Conservation (phyloP, 2,888 invertebrate genomes). For the Rugalucina vietnamica region DNA sequence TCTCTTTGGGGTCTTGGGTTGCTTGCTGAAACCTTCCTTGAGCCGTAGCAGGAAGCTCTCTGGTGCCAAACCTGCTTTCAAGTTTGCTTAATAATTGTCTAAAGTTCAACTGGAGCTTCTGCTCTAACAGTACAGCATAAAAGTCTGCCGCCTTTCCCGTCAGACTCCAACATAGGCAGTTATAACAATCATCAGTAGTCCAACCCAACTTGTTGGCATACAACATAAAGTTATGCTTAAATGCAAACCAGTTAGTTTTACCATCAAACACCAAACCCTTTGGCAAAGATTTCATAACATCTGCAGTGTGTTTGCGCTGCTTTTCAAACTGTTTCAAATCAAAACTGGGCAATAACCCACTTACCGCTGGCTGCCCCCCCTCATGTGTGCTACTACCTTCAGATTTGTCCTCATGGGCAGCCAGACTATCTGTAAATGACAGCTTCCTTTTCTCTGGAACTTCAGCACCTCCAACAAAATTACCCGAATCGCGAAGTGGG, state of each 20-base stretch:
- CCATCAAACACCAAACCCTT: not conserved
- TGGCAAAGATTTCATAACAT: not conserved
- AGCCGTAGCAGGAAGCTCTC: not conserved
- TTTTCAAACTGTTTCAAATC: not conserved
- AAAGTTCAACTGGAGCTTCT: not conserved
- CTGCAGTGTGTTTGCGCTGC: not conserved
- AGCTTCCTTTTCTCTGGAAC: not conserved
- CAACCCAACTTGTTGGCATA: not conserved
- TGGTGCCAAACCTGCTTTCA: constrained; percentile 1
- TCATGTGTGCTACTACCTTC: not conserved
- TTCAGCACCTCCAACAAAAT: not conserved
- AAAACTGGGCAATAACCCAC: not conserved
- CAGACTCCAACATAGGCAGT: constrained; percentile 1
- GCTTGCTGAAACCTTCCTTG: not conserved
- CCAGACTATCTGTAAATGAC: not conserved
- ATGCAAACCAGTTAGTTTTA: not conserved
- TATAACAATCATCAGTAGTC: not conserved
- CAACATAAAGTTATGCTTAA: not conserved
- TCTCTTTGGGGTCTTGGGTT: not conserved
- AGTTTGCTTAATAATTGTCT: not conserved
- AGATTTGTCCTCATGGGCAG: no score
- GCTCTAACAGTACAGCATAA: not conserved
- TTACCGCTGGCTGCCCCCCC: not conserved
- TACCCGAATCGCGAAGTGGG: not conserved
- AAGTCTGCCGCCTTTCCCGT: constrained; percentile 11